A percentile compares a stretch with the other conserved stretches of the same genome.
Conservation (phyloP, 2,113 vertebrate genomes). For the Salvator merianae region DNA sequence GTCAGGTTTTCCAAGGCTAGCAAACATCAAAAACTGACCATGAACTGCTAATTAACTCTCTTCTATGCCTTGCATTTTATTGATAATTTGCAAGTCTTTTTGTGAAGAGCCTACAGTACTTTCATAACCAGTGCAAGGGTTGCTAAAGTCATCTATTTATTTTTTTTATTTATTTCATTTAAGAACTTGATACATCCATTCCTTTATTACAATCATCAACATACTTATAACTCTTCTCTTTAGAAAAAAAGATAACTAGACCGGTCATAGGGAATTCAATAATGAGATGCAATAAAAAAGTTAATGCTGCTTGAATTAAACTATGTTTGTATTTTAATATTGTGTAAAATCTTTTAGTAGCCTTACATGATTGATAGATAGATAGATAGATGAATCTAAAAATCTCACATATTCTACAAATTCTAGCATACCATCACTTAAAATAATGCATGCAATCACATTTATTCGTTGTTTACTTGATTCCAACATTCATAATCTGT, state of each 20-base stretch:
- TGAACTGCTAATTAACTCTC: too few relatives aligned
- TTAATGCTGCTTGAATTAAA: background rate
- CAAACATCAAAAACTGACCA: too few relatives aligned
- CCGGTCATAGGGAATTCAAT: background rate
- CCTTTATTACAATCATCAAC: background rate
- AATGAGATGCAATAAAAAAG: background rate
- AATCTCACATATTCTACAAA: background rate
- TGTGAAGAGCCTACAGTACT: too few relatives aligned
- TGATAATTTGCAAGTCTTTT: too few relatives aligned
- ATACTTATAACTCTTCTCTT: background rate
- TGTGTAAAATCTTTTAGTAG: background rate
- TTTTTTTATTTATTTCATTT: fast-evolving
- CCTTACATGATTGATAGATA: background rate
- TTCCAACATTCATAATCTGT: background rate
- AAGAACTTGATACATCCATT: background rate
- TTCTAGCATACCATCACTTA: background rate
- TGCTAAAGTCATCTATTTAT: fast-evolving
- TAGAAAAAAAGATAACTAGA: background rate
- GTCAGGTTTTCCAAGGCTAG: too few relatives aligned
- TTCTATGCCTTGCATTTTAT: too few relatives aligned
- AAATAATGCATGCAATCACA: background rate
- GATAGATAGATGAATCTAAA: background rate
- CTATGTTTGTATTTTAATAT: background rate
- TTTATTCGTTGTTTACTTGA: background rate
- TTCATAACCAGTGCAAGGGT: too few relatives aligned